Evolutionary conservation across 2,113 vertebrate species (phyloP).

Genomic region (Toxostoma redivivum): DNA sequence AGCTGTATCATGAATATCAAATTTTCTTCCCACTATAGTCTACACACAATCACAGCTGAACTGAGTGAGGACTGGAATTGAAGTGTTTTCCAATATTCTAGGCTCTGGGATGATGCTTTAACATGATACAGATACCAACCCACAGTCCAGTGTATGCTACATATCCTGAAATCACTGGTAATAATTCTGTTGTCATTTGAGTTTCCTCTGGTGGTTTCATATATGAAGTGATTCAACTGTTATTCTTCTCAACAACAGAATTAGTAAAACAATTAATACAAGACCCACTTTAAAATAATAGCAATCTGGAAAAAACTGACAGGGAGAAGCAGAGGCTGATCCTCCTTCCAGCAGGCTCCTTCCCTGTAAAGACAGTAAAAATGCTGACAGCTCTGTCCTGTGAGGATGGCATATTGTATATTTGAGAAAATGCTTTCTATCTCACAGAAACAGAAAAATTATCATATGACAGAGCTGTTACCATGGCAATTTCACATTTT

Average conservation of each 20-base stretch:
- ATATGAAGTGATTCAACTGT: neutral
- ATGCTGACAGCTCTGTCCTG: neutral
- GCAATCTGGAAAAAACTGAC: neutral
- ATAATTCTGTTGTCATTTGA: neutral
- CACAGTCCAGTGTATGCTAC: neutral
- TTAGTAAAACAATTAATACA: neutral
- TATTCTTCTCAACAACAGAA: neutral
- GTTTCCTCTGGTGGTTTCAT: neutral
- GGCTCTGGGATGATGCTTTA: neutral
- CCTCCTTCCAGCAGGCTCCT: neutral
- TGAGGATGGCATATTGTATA: neutral
- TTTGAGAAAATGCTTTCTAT: conserved; percentile 14
- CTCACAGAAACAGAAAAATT: conserved; percentile 36
- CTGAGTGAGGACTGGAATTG: rapidly evolving
- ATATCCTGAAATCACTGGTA: neutral
- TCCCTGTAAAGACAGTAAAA: neutral
- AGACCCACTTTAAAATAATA: neutral
- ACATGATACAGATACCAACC: neutral
- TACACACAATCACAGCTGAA: neutral
- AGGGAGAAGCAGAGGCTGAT: neutral
- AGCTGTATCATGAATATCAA: neutral
- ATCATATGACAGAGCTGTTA: conserved; percentile 14
- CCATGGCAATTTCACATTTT: conserved; percentile 43
- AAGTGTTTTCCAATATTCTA: neutral
- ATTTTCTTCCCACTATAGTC: neutral